These are phyloP conservation scores for Julus scandinavius DNA, from an alignment of 2,888 invertebrate genomes.

Conservation along the genomic window DNA sequence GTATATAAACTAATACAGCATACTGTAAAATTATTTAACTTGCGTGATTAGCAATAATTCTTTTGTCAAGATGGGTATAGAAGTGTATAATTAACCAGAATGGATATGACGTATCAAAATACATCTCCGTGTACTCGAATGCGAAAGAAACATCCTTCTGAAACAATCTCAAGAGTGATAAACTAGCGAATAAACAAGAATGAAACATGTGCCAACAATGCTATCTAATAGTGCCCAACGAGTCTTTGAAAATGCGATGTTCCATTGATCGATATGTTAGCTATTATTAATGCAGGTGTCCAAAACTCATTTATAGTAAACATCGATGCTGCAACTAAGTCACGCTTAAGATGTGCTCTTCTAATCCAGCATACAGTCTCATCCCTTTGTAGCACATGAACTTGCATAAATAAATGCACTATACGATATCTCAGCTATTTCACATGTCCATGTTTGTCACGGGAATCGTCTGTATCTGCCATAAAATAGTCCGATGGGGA, in stretches of 20 bases:
- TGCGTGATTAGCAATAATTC: neutral
- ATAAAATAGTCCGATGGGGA: constrained; percentile 39
- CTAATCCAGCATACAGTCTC: neutral
- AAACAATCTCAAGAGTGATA: constrained; percentile 17
- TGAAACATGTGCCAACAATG: neutral
- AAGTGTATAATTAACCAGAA: neutral
- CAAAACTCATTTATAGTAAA: neutral
- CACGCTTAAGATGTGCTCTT: neutral
- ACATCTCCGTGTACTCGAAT: neutral
- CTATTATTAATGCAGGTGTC: constrained; percentile 16
- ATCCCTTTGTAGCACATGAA: neutral
- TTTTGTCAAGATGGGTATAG: constrained; percentile 1
- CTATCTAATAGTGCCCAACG: neutral
- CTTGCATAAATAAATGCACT: neutral
- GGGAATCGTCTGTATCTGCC: constrained; percentile 21
- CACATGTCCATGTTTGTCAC: constrained; percentile 25
- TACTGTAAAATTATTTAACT: too few relatives aligned
- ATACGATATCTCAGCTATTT: neutral
- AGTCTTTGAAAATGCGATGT: neutral
- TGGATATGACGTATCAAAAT: neutral
- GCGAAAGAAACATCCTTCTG: neutral
- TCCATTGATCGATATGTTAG: neutral
- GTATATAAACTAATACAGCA: too few relatives aligned
- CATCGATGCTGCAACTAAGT: neutral
- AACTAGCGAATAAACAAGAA: neutral